Conservation (phyloP, 2,797 vertebrate genomes). For the Clarias pachynema region DNA sequence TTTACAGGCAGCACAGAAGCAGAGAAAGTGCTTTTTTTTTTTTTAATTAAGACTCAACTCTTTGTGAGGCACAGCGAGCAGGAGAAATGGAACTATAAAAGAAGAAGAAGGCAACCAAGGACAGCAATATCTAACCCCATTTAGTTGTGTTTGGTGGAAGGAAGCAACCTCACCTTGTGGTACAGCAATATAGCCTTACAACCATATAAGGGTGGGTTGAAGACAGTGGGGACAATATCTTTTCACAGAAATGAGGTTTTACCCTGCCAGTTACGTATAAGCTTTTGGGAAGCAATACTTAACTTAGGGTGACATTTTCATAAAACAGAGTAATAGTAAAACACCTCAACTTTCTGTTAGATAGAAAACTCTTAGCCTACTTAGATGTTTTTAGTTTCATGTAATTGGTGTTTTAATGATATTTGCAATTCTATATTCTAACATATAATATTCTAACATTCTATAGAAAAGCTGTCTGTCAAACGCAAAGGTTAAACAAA, state of each 20-base stretch:
- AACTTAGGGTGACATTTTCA: slow-evolving; percentile 8
- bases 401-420: neutral
- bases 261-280: neutral
- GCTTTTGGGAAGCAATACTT: neutral
- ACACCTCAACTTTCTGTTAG: neutral
- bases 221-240: neutral
- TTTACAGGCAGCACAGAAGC: neutral
- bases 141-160: slow-evolving; percentile 9
- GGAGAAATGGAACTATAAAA: slow-evolving; percentile 20
- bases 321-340: slow-evolving; percentile 1
- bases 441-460: too few relatives aligned
- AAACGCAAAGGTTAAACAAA: too few relatives aligned
- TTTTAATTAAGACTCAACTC: neutral
- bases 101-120: neutral
- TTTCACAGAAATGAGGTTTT: slow-evolving; percentile 13
- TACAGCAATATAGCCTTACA: neutral
- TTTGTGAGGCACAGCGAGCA: slow-evolving; percentile 8
- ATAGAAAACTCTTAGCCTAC: neutral
- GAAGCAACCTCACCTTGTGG: neutral
- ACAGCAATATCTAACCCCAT: neutral
- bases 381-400: neutral
- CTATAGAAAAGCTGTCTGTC: neutral
- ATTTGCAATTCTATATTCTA: too few relatives aligned
- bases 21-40: slow-evolving; percentile 24
- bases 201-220: neutral